These are phyloP conservation scores for Tenualosa ilisha DNA, from an alignment of 2,797 vertebrate genomes.

Conservation along the genomic window DNA sequence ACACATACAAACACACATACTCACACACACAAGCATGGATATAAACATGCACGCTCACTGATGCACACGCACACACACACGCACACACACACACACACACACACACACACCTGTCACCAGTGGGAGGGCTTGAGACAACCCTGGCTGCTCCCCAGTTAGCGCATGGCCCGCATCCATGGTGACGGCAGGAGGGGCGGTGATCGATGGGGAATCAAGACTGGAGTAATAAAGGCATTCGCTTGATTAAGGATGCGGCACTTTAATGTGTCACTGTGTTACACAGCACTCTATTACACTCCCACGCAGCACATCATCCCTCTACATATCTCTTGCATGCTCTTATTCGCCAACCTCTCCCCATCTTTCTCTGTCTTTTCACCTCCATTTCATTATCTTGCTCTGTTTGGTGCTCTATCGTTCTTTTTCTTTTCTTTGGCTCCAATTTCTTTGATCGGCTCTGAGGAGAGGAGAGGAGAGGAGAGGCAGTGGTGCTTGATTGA, in stretches of 20 bases:
- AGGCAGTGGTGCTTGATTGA: background rate
- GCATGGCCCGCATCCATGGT: background rate
- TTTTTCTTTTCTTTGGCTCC: constrained; percentile 3
- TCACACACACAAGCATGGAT: background rate
- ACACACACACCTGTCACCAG: background rate
- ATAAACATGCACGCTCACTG: background rate
- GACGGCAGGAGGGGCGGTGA: constrained; percentile 53
- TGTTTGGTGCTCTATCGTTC: background rate
- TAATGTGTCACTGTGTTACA: background rate
- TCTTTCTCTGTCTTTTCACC: background rate
- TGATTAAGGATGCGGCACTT: constrained; percentile 52
- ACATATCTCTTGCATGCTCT: background rate
- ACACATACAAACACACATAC: background rate
- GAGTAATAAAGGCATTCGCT: constrained; percentile 60
- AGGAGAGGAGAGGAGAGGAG: background rate
- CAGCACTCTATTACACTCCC: background rate
- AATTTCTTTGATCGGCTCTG: background rate
- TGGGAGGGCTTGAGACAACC: background rate
- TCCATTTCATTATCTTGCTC: background rate
- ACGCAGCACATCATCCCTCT: background rate
- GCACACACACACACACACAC: background rate
- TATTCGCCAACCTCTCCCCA: background rate
- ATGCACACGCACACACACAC: too few relatives aligned
- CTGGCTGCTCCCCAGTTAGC: background rate
- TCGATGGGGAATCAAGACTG: constrained; percentile 60